phyloP scores from a whole-genome alignment of 2,113 vertebrate genomes.

The Himantopus leucocephalus region DNA sequence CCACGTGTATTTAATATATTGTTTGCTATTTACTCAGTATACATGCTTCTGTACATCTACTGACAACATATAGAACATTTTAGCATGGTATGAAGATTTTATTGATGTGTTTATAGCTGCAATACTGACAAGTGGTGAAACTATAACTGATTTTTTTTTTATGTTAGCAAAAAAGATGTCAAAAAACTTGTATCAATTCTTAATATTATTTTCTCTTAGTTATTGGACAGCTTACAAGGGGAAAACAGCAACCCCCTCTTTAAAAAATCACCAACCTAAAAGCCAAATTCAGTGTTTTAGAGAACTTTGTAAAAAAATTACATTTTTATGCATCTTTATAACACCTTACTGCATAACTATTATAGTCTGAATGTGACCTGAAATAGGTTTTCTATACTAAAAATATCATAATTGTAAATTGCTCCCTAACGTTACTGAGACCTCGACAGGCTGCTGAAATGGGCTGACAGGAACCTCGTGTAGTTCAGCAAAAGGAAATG shows the following conservation, averaged over 20 bases:
- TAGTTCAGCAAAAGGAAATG: neutral
- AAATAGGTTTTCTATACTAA: neutral
- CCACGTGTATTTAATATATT: neutral
- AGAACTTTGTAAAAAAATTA: neutral
- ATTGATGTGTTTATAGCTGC: neutral
- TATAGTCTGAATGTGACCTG: neutral
- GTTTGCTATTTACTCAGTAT: neutral
- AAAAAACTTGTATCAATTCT: neutral
- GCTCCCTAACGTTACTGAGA: neutral
- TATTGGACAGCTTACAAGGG: neutral
- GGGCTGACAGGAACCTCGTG: neutral
- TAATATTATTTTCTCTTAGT: neutral
- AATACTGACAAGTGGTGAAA: neutral
- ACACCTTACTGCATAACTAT: neutral
- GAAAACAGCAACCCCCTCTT: neutral
- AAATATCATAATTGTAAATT: neutral
- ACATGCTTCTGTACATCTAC: neutral
- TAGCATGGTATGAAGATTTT: neutral
- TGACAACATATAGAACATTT: neutral
- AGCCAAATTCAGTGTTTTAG: neutral
- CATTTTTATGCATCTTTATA: neutral
- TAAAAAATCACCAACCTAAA: neutral
- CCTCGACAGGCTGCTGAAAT: neutral
- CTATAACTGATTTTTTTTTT: neutral
- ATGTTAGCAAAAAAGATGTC: neutral